These are phyloP conservation scores for Valencia hispanica DNA, from an alignment of 2,797 vertebrate species.

Conservation along the genomic window DNA sequence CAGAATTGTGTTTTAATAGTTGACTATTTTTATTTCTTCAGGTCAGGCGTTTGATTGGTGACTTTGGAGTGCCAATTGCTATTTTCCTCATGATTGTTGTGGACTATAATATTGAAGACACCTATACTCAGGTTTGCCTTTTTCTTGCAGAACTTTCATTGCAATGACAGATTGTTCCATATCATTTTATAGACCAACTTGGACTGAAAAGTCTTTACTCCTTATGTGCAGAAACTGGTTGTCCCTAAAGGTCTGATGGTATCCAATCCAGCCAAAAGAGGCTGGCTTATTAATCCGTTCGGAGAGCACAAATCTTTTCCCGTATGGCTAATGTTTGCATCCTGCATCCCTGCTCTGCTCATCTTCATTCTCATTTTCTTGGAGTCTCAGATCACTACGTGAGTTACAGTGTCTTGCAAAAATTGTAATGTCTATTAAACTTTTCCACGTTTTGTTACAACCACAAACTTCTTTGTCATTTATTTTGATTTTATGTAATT, in stretches of 20 bases:
- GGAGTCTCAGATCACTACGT: constrained; percentile 99
- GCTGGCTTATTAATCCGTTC: constrained; percentile 92
- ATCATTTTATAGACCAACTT: neutral
- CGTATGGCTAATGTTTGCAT: constrained; percentile 92
- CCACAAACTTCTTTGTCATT: neutral
- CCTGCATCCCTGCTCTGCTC: constrained; percentile 86
- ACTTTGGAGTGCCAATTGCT: constrained; percentile 96
- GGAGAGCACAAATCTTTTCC: constrained; percentile 75
- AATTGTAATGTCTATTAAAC: neutral
- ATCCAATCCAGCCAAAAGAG: constrained; percentile 81
- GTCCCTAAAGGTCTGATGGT: constrained; percentile 91
- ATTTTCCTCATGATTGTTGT: constrained; percentile 91
- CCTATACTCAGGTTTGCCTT: constrained; percentile 90
- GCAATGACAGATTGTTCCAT: neutral
- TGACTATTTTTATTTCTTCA: constrained; percentile 53
- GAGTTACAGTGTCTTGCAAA: constrained; percentile 55
- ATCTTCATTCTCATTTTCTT: constrained; percentile 99
- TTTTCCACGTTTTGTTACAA: neutral
- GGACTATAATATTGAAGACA: constrained; percentile 85
- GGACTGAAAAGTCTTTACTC: neutral
- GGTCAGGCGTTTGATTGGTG: constrained; percentile 94
- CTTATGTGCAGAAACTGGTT: constrained; percentile 86
- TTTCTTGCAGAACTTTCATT: neutral
- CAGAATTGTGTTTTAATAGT: neutral
- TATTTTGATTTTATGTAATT: neutral